Evolutionary conservation across 2,797 vertebrate genomes (phyloP).

Genomic region (Crenichthys baileyi): DNA sequence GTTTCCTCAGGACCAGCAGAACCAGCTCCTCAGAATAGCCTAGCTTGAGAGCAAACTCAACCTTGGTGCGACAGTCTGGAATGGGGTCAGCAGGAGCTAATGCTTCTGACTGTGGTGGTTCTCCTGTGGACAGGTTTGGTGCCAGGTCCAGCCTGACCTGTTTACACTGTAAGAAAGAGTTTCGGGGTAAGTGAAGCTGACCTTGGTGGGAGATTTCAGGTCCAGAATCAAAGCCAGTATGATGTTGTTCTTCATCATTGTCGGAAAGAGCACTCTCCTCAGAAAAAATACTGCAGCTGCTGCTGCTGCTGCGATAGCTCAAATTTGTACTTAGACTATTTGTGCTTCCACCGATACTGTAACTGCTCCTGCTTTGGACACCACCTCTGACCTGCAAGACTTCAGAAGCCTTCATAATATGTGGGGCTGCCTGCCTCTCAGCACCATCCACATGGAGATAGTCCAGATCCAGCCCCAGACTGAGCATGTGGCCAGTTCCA

Average conservation of each 20-base stretch:
- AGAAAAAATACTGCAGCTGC: constrained; percentile 74
- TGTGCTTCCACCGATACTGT: constrained; percentile 80
- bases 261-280: constrained; percentile 90
- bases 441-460: constrained; percentile 89
- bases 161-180: constrained; percentile 35
- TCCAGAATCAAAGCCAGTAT: constrained; percentile 50
- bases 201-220: constrained; percentile 28
- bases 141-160: constrained; percentile 79
- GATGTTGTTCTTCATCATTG: constrained; percentile 86
- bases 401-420: constrained; percentile 76
- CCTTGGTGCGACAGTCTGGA: constrained; percentile 90
- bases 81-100: constrained; percentile 76
- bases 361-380: constrained; percentile 72
- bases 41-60: constrained; percentile 97
- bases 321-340: constrained; percentile 53
- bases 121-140: constrained; percentile 70
- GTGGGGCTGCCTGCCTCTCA: constrained; percentile 81
- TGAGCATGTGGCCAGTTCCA: constrained; percentile 83
- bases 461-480: constrained; percentile 87
- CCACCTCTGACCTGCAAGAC: constrained; percentile 71
- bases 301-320: constrained; percentile 58
- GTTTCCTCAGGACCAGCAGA: constrained; percentile 91
- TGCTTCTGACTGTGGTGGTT: constrained; percentile 74
- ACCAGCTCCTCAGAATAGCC: constrained; percentile 95
- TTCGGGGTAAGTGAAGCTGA: constrained; percentile 12